phyloP scores from a whole-genome alignment of 2,888 invertebrate species.

The Eurytoma californica region DNA sequence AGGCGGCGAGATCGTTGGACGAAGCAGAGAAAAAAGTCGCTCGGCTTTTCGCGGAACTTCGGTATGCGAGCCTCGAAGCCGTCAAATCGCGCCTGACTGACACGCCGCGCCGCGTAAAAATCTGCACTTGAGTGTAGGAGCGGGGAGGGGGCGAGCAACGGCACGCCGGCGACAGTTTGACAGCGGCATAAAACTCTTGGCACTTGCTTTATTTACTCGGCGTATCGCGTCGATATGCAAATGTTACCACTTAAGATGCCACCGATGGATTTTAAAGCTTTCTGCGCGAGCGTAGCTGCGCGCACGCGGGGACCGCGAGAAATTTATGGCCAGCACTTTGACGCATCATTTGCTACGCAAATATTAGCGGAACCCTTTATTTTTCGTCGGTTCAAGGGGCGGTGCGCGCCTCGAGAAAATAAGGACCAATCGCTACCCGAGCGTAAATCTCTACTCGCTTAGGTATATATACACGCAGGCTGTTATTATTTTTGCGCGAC shows the following conservation, averaged over 20 bases:
- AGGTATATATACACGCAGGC: too few species aligned
- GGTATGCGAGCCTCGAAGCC: too few species aligned
- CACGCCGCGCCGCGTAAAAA: not conserved
- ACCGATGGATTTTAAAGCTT: constrained; percentile 55
- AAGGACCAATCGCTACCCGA: too few species aligned
- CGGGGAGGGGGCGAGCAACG: not conserved
- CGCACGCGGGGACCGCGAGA: not conserved
- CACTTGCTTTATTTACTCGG: constrained; percentile 52
- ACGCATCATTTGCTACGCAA: constrained; percentile 56
- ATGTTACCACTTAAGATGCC: constrained; percentile 53
- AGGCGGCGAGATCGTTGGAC: too few species aligned
- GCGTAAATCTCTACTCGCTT: too few species aligned
- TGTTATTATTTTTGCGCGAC: too few species aligned
- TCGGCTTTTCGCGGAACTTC: too few species aligned
- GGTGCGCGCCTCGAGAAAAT: not conserved
- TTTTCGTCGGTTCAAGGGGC: constrained; percentile 29
- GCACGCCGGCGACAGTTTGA: constrained; percentile 46
- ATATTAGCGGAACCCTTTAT: constrained; percentile 51
- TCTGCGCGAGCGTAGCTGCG: too few species aligned
- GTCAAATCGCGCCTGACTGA: constrained; percentile 13
- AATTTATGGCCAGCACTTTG: constrained; percentile 52
- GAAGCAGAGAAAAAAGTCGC: too few species aligned
- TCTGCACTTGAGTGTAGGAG: not conserved
- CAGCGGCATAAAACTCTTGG: constrained; percentile 54
- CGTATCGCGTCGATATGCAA: constrained; percentile 56